Evolutionary conservation across 2,888 invertebrate species (phyloP), one percentile per base, ranked within the genome.

Genomic region (Diplolepis rosae): DNA sequence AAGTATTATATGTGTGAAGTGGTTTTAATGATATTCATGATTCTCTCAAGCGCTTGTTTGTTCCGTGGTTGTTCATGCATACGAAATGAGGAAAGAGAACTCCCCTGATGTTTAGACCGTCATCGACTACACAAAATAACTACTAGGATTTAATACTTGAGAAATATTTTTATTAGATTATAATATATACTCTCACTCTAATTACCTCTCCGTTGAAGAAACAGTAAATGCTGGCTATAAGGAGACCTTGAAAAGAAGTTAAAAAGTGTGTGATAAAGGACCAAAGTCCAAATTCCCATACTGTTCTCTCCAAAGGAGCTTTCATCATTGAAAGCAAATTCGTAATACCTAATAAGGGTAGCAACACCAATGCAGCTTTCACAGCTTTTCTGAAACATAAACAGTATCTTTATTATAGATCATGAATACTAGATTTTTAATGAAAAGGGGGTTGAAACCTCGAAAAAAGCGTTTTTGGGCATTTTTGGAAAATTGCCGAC

Each of bases 241-340:
- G 94, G 79, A 95, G 92, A 35, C 96, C 96, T 89, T 96, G 95
- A 85, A 95, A 96, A 0, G 96, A 95, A n/a, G 93, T 92, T 61
- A 96, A 90, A 84, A 95, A 94, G 84, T 96, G 94, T 0, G 95
- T 93, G 13, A 90, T 89, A 87, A 94, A 96, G 1, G 94, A 93
- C 96, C 96, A 96, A 0, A 94, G 77, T 0, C 93, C 94, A 77
- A 96, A 96, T 77, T 92, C 91, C 91, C 92, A 93, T 0, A 92
- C 92, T 3, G 92, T 91, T 69, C 92, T 91, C 67, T 93, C 92
- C 66, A 94, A 85, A 0, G 94, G 92, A 0, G 93, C 93, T 70
- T 94, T 92, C 30, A 93, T 90, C 91, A 95, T 93, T 82, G 94
- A 93, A 71, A 96, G 88, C 1, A 94, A 87, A 87, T 96, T 95